Percentiles rank a stretch among this genome's conserved stretches.
These are phyloP conservation scores for Climacteris rufus DNA, from an alignment of 2,113 vertebrate genomes.

Conservation along the genomic window DNA sequence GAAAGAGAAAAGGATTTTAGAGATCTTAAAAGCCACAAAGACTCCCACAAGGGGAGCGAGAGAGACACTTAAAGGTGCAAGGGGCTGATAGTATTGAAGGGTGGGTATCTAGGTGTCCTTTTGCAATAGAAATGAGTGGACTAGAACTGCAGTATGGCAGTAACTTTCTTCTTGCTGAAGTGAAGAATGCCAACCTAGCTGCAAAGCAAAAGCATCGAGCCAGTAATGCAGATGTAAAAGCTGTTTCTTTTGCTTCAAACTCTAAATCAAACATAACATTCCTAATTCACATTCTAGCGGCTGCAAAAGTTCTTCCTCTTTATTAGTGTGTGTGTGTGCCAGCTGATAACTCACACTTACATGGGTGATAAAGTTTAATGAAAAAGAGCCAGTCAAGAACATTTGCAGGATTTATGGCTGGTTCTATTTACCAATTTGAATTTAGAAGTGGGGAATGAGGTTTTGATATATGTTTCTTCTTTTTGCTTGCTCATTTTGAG, in stretches of 20 bases:
- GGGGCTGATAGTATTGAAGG: not conserved
- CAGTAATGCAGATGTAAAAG: not conserved
- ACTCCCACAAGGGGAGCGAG: not conserved
- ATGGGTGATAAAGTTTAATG: not conserved
- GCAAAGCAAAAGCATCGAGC: not conserved
- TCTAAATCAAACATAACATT: not conserved
- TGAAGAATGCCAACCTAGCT: not conserved
- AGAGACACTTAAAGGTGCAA: not conserved
- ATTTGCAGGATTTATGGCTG: conserved; percentile 14
- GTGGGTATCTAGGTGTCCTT: not conserved
- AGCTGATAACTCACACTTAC: not conserved
- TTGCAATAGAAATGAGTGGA: not conserved
- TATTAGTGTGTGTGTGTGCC: not conserved
- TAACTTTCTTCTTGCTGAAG: not conserved
- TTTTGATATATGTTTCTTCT: not conserved
- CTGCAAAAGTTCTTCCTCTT: not conserved
- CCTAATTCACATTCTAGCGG: not conserved
- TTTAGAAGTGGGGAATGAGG: not conserved
- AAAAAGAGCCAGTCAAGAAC: not conserved
- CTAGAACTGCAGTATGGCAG: not conserved
- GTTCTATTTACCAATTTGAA: not conserved
- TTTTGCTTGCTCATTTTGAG: not conserved
- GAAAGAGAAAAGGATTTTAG: not conserved
- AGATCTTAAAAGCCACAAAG: not conserved
- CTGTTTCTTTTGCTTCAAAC: not conserved